These are phyloP conservation scores for Incurvaria masculella DNA, from an alignment of 2,888 invertebrate species.

Conservation along the genomic window DNA sequence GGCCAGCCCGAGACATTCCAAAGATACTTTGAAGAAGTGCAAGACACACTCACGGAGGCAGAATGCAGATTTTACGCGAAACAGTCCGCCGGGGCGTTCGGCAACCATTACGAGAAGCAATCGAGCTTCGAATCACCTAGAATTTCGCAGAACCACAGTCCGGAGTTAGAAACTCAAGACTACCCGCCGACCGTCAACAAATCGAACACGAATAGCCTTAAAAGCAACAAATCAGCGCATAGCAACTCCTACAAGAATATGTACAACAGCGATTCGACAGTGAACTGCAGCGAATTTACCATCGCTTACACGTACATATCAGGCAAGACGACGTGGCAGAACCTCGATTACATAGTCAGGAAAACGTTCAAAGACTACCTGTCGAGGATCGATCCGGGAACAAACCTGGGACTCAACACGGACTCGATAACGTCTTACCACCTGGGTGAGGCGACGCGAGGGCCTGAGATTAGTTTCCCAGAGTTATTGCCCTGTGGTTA, in stretches of 20 bases:
- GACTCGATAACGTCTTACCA: constrained; percentile 94
- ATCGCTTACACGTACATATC: constrained; percentile 89
- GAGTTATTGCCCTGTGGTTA: constrained; percentile 93
- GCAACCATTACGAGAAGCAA: constrained; percentile 47
- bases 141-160: constrained; percentile 45
- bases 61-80: constrained; percentile 59
- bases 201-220: constrained; percentile 53
- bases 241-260: constrained; percentile 50
- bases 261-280: constrained; percentile 50
- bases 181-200: constrained; percentile 42
- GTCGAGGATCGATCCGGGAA: constrained; percentile 88
- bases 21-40: constrained; percentile 64
- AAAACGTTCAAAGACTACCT: constrained; percentile 95
- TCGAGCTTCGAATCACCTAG: constrained; percentile 48
- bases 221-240: constrained; percentile 55
- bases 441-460: constrained; percentile 83
- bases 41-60: constrained; percentile 63
- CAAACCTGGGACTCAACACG: constrained; percentile 76
- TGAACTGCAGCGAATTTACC: constrained; percentile 68
- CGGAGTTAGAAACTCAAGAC: constrained; percentile 43
- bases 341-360: constrained; percentile 86
- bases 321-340: constrained; percentile 93
- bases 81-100: constrained; percentile 41
- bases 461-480: constrained; percentile 77
- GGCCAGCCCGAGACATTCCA: constrained; percentile 78